Evolutionary conservation across 2,888 invertebrate genomes (phyloP), one percentile per base, ranked within the genome.

Genomic region (Pammene aurita): DNA sequence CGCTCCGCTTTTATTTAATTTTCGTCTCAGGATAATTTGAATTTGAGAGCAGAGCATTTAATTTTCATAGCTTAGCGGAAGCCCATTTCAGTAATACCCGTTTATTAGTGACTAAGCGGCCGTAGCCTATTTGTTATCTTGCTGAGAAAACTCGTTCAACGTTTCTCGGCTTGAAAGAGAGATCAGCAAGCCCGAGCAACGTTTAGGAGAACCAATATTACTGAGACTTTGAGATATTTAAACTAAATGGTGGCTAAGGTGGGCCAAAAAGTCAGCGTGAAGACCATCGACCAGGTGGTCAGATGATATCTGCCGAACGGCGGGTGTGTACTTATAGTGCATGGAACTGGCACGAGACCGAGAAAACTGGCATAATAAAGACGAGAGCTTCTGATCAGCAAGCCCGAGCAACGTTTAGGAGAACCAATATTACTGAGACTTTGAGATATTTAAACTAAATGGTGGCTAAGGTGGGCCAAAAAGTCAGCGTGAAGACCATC

Each of bases 61-160:
- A 86, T 86, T 86, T 85, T 83, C 83, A 84, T 85, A 83, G 85
- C 85, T 85, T 84, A 84, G 82, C 78, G 80, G 78, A 86, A 85
- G 86, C 81, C 82, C 78, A 85, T 88, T 85, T 82, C 80, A 79
- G 78, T 80, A 79, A 82, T 84, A 82, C 82, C 80, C 80, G 84
- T 74, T 74, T 74, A 86, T 88, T 88, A 85, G 81, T 79, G 82
- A 82, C 78, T 86, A 84, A 87, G 83, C 84, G 82, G 80, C 82
- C 82, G 80, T 80, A 80, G 80, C 85, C 84, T 85, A 86, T 86
- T 85, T 86, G 84, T 84, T 87, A 85, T 83, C 84, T 81, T 78
- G 78, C 75, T 75, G 77, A 80, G 81, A 80, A 84, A 84, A 85
- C 77, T 66, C 52, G 57, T 58, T 44, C 42, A 66, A 55, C 70